These are phyloP conservation scores for Hemaris fuciformis DNA, from an alignment of 2,888 invertebrate species.

Conservation along the genomic window DNA sequence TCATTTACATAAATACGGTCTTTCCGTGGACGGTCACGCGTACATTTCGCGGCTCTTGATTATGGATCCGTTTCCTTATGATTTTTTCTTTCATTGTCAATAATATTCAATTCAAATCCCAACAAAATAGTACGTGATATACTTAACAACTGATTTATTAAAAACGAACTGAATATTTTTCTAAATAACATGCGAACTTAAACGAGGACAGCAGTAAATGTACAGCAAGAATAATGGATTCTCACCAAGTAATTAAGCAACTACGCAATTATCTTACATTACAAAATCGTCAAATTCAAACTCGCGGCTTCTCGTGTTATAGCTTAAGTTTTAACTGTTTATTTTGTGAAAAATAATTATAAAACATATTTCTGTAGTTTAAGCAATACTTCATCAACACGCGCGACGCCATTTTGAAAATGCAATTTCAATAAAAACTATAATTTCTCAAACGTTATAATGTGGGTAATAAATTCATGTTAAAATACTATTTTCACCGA, in stretches of 20 bases:
- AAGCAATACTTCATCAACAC: too few species aligned
- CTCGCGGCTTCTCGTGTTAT: too few species aligned
- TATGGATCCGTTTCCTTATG: too few species aligned
- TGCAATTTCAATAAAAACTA: neutral
- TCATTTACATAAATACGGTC: too few species aligned
- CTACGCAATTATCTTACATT: neutral
- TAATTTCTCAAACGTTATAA: neutral
- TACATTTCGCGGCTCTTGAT: too few species aligned
- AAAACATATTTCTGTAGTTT: too few species aligned
- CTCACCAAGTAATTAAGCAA: neutral
- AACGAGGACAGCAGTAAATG: neutral
- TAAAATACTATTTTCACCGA: neutral
- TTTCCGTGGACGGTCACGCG: too few species aligned
- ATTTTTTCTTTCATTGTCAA: too few species aligned
- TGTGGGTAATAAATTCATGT: neutral
- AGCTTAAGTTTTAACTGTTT: too few species aligned
- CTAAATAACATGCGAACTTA: neutral
- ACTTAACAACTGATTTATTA: neutral
- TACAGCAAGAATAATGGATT: neutral
- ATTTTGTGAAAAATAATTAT: too few species aligned
- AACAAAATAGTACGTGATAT: neutral
- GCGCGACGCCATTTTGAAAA: neutral
- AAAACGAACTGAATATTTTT: neutral
- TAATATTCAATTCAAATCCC: too few species aligned
- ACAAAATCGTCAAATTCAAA: neutral